Conservation (phyloP, 1,140 invertebrate species). For the Magallana gigas region DNA sequence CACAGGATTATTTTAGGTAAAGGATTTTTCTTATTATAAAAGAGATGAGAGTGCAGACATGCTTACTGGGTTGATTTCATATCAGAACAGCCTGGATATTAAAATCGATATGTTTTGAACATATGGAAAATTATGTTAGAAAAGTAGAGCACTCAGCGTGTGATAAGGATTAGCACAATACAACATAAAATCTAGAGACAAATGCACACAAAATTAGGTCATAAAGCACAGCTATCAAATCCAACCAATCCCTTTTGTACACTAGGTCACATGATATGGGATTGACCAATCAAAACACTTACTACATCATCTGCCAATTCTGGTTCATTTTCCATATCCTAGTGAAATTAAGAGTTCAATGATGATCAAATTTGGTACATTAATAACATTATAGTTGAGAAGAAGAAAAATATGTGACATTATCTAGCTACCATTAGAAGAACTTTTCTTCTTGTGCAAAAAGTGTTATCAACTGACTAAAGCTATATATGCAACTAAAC, state of each 20-base stretch:
- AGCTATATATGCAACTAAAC: too few relatives aligned
- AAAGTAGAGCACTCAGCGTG: background rate
- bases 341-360: slow-evolving; percentile 13
- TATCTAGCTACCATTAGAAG: too few relatives aligned
- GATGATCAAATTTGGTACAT: background rate
- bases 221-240: slow-evolving; percentile 27
- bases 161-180: slow-evolving; percentile 22
- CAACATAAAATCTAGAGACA: slow-evolving; percentile 9
- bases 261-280: slow-evolving; percentile 10
- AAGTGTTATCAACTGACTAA: too few relatives aligned
- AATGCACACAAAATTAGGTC: slow-evolving; percentile 33
- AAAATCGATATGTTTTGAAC: too few relatives aligned
- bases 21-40: too few relatives aligned
- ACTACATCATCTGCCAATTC: slow-evolving; percentile 45
- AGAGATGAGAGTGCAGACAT: too few relatives aligned
- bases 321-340: slow-evolving; percentile 47
- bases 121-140: background rate
- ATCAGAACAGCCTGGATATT: too few relatives aligned
- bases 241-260: slow-evolving; percentile 8
- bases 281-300: slow-evolving; percentile 40
- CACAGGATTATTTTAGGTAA: too few relatives aligned
- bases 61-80: too few relatives aligned
- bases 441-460: too few relatives aligned
- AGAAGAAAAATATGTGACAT: too few relatives aligned
- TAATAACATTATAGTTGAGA: background rate